Evolutionary conservation across 2,113 vertebrate species (phyloP), one percentile per base, ranked within the genome.

Genomic region (Anthoscopus minutus): DNA sequence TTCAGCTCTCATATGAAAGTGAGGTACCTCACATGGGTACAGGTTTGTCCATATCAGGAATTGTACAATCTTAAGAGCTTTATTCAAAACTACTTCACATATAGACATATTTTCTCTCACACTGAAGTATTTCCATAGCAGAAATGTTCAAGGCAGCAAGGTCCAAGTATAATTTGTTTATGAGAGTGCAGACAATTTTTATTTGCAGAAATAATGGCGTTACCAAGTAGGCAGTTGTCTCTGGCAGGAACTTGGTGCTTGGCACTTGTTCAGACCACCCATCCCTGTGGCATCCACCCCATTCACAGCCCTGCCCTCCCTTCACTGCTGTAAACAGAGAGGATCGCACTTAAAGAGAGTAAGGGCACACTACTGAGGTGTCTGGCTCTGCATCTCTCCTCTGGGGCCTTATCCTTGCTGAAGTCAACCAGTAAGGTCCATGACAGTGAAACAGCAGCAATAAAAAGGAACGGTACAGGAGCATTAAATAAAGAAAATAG

Each of bases 221-320:
- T 87, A 76, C 37, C 73, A 84, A 64, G 85, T 57, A 91, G 61
- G 85, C 81, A 8, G 61, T 0, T 57, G 62, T 61, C 60, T 81
- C 88, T 93, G 88, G 64, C 83, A 94, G 51, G 58, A 56, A 37
- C 56, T 58, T 1, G 7, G 42, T 25, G 60, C 76, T 47, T 95
- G 90, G 92, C 67, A 28, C 23, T 83, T 4, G 27, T 62, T 95
- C 94, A 94, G 92, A 92, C 89, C 89, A 92, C 89, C 84, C 93
- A 94, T 15, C 60, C 64, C 80, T 8, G 10, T 6, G 1, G 89
- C 76, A 77, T 44, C 67, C 50, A 28, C 22, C 23, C 27, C 5
- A 10, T 19, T n/a, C 53, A 51, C 42, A 27, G 4, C 56, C 42
- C 65, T 79, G 82, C 73, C 28, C 57, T 58, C 44, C 57, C 48